Percentiles rank a stretch among this genome's conserved stretches.
phyloP scores from a whole-genome alignment of 64 coral and sea anemone species.

The Trachythela sp. region DNA sequence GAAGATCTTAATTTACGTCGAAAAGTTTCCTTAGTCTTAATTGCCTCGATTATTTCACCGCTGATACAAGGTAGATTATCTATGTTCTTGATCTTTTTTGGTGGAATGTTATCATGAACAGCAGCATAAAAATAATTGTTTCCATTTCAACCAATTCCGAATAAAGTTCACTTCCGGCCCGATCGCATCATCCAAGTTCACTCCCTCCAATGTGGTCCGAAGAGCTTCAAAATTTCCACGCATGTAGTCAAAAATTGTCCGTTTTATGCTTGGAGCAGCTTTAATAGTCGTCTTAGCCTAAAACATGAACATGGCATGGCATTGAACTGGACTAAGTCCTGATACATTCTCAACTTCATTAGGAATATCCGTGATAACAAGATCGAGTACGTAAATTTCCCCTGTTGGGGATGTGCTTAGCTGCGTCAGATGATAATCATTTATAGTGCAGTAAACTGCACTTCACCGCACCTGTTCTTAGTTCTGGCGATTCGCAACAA shows the following conservation, averaged over 20 bases:
- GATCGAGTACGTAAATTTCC: neutral
- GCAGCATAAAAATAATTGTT: slow-evolving; percentile 36
- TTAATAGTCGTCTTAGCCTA: neutral
- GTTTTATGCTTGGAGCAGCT: slow-evolving; percentile 14
- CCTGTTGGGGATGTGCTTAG: neutral
- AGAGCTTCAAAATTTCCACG: slow-evolving; percentile 46
- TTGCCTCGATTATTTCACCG: slow-evolving; percentile 46
- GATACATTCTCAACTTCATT: neutral
- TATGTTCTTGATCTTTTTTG: slow-evolving; percentile 39
- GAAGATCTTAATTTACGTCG: slow-evolving; percentile 29
- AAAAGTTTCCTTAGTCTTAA: slow-evolving; percentile 41
- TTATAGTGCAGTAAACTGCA: neutral
- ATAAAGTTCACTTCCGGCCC: slow-evolving; percentile 30
- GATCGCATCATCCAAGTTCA: slow-evolving; percentile 26
- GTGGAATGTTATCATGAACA: slow-evolving; percentile 39
- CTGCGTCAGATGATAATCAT: neutral
- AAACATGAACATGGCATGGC: neutral
- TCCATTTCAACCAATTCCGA: slow-evolving; percentile 41
- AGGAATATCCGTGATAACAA: neutral
- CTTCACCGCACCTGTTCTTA: neutral
- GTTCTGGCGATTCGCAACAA: neutral
- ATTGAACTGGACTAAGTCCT: neutral
- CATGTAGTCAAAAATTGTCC: slow-evolving; percentile 46
- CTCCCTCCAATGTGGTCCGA: slow-evolving; percentile 16
- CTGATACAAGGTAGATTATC: slow-evolving; percentile 51